These are phyloP conservation scores for Smithornis capensis DNA, from an alignment of 2,113 vertebrate species.

Conservation along the genomic window DNA sequence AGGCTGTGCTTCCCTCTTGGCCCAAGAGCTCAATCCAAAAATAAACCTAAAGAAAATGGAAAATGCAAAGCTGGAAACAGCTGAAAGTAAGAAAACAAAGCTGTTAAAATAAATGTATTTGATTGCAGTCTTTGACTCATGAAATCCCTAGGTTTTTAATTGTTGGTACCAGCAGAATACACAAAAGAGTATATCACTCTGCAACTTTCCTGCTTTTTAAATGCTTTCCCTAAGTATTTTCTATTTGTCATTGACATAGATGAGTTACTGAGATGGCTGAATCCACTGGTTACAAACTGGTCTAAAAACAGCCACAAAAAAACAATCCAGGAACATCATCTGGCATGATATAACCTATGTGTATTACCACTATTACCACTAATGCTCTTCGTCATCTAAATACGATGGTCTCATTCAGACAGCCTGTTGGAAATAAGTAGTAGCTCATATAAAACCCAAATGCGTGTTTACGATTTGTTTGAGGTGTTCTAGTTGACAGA, in stretches of 20 bases:
- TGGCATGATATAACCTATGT: not conserved
- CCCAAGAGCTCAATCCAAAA: not conserved
- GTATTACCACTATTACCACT: not conserved
- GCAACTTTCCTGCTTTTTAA: not conserved
- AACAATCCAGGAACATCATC: rapidly evolving
- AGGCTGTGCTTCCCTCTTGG: not conserved
- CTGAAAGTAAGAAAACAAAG: not conserved
- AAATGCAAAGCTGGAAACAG: not conserved
- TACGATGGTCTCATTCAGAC: not conserved
- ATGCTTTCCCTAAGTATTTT: not conserved
- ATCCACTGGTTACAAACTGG: not conserved
- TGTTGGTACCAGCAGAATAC: not conserved
- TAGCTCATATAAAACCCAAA: not conserved
- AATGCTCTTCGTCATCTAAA: not conserved
- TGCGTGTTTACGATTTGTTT: not conserved
- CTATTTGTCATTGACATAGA: not conserved
- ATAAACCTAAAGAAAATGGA: not conserved
- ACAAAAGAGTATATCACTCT: not conserved
- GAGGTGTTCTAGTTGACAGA: not conserved
- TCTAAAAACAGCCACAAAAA: not conserved
- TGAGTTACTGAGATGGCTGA: not conserved
- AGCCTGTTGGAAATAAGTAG: not conserved
- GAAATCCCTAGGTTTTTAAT: not conserved
- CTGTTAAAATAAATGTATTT: not conserved
- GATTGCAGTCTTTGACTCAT: not conserved